Percentiles rank a stretch among this genome's conserved stretches.
Conservation (phyloP, 1,140 invertebrate genomes). For the Orius insidiosus region DNA sequence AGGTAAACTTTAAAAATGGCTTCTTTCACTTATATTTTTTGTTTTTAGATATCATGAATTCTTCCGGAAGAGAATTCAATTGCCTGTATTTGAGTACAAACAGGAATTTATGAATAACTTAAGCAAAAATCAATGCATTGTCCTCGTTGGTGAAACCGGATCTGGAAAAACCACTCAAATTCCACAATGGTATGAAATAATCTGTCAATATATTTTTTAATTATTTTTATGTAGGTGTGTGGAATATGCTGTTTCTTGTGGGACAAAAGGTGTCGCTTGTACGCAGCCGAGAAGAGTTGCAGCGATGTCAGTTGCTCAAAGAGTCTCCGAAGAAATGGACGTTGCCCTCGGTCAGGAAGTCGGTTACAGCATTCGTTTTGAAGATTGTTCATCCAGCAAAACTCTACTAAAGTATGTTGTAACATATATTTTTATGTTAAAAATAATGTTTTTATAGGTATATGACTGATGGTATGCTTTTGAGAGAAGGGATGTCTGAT, state of each 20-base stretch:
- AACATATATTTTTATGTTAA: conserved; percentile 3
- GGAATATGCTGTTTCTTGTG: conserved; percentile 59
- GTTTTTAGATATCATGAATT: conserved; percentile 54
- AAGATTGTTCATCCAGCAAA: conserved; percentile 92
- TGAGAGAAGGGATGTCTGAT: conserved; percentile 98
- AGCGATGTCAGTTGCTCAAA: conserved; percentile 95
- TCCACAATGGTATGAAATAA: conserved; percentile 42
- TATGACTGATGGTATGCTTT: conserved; percentile 99
- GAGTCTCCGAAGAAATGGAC: conserved; percentile 99
- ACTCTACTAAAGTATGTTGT: conserved; percentile 58
- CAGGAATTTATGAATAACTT: conserved; percentile 88
- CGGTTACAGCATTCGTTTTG: conserved; percentile 98
- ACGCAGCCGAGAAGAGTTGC: conserved; percentile 95
- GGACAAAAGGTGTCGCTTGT: conserved; percentile 79
- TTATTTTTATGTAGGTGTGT: conserved; percentile 59
- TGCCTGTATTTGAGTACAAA: conserved; percentile 97
- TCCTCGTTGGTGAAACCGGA: conserved; percentile 90
- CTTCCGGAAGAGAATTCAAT: conserved; percentile 67
- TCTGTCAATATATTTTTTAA: not conserved
- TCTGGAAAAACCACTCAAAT: conserved; percentile 97
- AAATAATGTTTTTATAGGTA: conserved; percentile 39
- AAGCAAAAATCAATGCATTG: conserved; percentile 76
- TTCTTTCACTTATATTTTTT: conserved; percentile 6
- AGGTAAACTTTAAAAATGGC: conserved; percentile 24
- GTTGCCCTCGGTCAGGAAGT: conserved; percentile 93